Evolutionary conservation across 2,113 vertebrate genomes (phyloP).

Genomic region (Forbesichthys papilliferus): DNA sequence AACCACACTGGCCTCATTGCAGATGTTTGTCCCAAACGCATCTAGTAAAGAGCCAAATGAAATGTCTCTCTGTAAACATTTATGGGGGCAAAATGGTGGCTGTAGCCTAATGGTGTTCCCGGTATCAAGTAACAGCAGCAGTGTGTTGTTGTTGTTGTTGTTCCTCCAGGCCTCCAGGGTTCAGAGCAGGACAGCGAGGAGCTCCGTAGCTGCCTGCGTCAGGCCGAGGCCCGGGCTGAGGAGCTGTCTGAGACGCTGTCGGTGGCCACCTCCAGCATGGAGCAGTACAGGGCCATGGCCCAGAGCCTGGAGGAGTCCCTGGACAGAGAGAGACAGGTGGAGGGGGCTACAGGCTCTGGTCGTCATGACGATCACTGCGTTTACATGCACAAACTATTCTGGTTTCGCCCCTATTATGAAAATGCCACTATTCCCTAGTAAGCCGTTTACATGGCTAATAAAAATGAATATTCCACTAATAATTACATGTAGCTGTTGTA

Average conservation of each 20-base stretch:
- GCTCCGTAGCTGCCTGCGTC: conserved; percentile 79
- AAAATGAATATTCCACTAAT: too few relatives aligned
- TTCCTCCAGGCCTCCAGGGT: conserved; percentile 68
- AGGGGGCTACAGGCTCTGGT: background rate
- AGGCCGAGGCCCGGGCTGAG: conserved; percentile 82
- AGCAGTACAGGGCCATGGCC: conserved; percentile 90
- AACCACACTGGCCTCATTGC: background rate
- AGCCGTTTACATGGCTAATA: too few relatives aligned
- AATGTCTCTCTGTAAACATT: conserved; percentile 11
- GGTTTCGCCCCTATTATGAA: too few relatives aligned
- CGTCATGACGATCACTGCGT: background rate
- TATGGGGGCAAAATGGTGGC: background rate
- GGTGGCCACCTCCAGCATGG: conserved; percentile 81
- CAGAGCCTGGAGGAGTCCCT: conserved; percentile 92
- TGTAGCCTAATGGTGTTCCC: background rate
- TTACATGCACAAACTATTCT: too few relatives aligned
- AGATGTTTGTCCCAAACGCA: background rate
- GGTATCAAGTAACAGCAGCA: background rate
- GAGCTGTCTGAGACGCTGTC: conserved; percentile 86
- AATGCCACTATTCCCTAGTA: too few relatives aligned
- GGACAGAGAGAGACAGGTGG: conserved; percentile 92
- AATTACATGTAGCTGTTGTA: too few relatives aligned
- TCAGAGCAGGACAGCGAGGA: conserved; percentile 83
- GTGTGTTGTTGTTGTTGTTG: background rate
- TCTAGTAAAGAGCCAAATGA: conserved; percentile 11